These are phyloP conservation scores for Falco biarmicus DNA, from an alignment of 2,797 vertebrate genomes.

Conservation along the genomic window DNA sequence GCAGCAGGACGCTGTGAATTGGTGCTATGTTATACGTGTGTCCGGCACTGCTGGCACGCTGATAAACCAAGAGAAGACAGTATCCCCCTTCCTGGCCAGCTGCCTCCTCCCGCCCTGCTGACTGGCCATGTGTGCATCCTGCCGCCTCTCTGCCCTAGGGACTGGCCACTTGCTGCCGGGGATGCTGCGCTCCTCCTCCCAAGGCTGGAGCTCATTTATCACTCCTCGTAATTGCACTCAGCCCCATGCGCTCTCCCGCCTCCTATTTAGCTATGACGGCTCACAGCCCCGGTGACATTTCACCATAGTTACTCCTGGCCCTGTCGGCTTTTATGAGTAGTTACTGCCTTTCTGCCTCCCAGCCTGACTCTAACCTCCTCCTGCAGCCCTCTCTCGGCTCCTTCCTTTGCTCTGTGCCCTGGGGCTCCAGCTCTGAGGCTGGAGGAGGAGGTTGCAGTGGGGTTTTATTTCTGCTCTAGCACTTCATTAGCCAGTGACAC, in stretches of 20 bases:
- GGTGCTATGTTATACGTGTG: rapidly evolving
- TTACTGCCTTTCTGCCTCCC: not conserved
- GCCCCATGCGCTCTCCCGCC: not conserved
- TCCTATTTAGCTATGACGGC: not conserved
- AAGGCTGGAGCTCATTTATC: not conserved
- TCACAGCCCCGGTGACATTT: not conserved
- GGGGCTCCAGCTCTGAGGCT: not conserved
- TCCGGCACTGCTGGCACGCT: not conserved
- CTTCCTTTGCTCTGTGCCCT: too few relatives aligned
- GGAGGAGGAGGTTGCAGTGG: not conserved
- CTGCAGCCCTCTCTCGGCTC: not conserved
- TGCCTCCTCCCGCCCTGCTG: not conserved
- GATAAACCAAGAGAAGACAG: not conserved
- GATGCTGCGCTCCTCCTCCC: not conserved
- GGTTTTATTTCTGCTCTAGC: not conserved
- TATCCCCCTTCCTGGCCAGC: not conserved
- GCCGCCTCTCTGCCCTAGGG: not conserved
- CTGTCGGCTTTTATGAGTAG: not conserved
- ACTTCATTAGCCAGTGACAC: slow-evolving; percentile 35
- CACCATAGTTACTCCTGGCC: not conserved
- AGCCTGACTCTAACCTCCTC: not conserved
- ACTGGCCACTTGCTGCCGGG: not conserved
- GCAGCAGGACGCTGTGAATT: not conserved
- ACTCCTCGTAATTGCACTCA: not conserved
- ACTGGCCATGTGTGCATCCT: not conserved